phyloP scores from a whole-genome alignment of 2,113 vertebrate species.

The Equus przewalskii region DNA sequence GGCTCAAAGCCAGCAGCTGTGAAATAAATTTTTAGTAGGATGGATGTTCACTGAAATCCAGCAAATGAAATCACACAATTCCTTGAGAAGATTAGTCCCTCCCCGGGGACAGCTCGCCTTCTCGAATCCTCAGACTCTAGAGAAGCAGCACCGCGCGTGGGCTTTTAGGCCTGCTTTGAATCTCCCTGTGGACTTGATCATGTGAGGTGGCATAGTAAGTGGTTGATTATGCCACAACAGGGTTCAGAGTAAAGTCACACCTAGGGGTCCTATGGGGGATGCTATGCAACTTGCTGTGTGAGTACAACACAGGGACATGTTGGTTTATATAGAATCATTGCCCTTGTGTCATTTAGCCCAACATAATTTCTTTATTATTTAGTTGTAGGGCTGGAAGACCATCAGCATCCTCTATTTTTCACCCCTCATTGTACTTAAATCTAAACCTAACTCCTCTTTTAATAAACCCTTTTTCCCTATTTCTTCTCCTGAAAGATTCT shows the following conservation, averaged over 20 bases:
- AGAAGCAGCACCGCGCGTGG: neutral
- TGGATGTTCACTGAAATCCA: neutral
- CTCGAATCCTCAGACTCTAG: neutral
- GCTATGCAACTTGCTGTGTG: neutral
- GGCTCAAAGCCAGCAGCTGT: neutral
- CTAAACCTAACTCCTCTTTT: neutral
- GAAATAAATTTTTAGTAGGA: neutral
- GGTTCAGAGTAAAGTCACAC: neutral
- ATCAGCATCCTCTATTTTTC: neutral
- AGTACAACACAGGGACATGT: neutral
- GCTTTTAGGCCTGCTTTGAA: neutral
- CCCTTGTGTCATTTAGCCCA: neutral
- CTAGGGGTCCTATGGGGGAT: neutral
- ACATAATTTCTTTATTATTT: neutral
- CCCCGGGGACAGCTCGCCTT: neutral
- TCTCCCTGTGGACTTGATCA: neutral
- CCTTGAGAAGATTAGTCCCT: neutral
- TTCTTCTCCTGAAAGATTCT: neutral
- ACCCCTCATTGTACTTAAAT: neutral
- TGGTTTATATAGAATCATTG: neutral
- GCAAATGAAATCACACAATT: conserved; percentile 15
- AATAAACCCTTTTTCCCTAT: neutral
- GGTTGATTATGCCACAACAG: neutral
- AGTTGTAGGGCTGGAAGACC: neutral
- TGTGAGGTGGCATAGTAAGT: neutral